These are phyloP conservation scores for Pseudomyrmex flavicornis DNA, from an alignment of 1,140 invertebrate species.

Conservation along the genomic window DNA sequence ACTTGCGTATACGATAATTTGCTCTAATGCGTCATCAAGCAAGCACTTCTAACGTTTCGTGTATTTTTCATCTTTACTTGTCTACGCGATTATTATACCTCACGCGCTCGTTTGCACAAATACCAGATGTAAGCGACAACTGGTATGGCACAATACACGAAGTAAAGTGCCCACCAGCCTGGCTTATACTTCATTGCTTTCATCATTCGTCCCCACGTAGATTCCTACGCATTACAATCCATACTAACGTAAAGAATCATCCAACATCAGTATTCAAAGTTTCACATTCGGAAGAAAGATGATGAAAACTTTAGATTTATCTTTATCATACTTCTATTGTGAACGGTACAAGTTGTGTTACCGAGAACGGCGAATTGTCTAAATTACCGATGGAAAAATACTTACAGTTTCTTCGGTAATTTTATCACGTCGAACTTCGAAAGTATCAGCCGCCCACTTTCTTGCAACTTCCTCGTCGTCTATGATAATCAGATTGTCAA, in stretches of 20 bases:
- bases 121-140: conserved; percentile 90
- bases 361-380: neutral
- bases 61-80: neutral
- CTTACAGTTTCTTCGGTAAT: conserved; percentile 92
- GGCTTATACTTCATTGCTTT: conserved; percentile 91
- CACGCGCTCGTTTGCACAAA: conserved; percentile 87
- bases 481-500: conserved; percentile 98
- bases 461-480: conserved; percentile 93
- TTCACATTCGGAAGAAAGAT: neutral
- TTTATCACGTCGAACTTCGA: conserved; percentile 93
- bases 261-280: neutral
- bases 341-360: neutral
- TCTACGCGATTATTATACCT: conserved; percentile 86
- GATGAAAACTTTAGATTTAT: neutral
- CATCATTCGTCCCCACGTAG: conserved; percentile 90
- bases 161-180: conserved; percentile 92
- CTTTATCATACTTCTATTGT: neutral
- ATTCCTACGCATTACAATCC: conserved; percentile 85
- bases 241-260: conserved; percentile 17
- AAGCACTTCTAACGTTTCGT: conserved; percentile 13
- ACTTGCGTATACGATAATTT: conserved; percentile 9
- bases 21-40: conserved; percentile 16
- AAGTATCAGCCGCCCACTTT: conserved; percentile 94
- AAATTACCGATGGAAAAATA: conserved; percentile 63
- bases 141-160: conserved; percentile 91